phyloP scores from a whole-genome alignment of 2,797 vertebrate species.

The Cottoperca gobio region DNA sequence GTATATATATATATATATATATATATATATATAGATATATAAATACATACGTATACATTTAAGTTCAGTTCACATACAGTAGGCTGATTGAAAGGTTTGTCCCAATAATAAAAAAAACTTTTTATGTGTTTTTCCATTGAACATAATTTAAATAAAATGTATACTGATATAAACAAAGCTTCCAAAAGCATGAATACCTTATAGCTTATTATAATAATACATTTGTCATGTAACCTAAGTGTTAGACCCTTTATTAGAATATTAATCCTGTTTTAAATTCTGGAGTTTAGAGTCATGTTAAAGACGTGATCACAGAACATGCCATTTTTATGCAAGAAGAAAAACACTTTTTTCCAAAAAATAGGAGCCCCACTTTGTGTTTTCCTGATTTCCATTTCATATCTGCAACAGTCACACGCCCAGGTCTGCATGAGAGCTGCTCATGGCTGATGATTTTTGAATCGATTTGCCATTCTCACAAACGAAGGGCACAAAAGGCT shows the following conservation, averaged over 20 bases:
- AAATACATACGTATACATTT: neutral
- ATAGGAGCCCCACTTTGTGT: conserved; percentile 35
- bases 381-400: conserved; percentile 78
- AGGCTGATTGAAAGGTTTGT: neutral
- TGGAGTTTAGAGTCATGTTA: neutral
- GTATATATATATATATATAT: neutral
- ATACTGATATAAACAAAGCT: neutral
- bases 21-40: neutral
- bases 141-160: neutral
- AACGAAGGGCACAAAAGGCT: conserved; percentile 84
- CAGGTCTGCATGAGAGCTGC: conserved; percentile 71
- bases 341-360: conserved; percentile 24
- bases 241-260: neutral
- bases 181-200: neutral
- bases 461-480: conserved; percentile 80
- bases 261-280: neutral
- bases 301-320: neutral
- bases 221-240: neutral
- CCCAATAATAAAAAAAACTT: neutral
- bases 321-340: neutral
- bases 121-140: neutral
- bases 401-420: conserved; percentile 70
- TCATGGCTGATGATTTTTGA: conserved; percentile 81
- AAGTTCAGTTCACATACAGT: neutral
- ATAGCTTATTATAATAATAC: neutral